Evolutionary conservation across 2,888 invertebrate species (phyloP).

Genomic region (Trissoscelio sp.): DNA sequence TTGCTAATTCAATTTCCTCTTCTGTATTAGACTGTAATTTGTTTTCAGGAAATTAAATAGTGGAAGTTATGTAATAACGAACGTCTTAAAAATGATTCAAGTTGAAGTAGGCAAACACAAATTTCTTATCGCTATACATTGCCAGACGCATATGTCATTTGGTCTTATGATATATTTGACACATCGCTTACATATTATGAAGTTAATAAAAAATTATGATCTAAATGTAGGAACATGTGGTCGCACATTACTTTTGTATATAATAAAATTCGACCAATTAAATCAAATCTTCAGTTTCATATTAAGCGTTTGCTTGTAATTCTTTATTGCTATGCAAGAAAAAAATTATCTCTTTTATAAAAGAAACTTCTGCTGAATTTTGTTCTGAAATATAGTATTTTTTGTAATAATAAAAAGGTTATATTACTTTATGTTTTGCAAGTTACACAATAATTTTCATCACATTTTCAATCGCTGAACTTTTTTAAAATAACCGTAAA

Average conservation of each 20-base stretch:
- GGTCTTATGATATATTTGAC: constrained; percentile 53
- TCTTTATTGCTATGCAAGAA: constrained; percentile 1
- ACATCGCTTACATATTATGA: constrained; percentile 44
- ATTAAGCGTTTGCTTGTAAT: constrained; percentile 21
- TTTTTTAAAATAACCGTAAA: too few relatives aligned
- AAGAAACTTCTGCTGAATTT: too few relatives aligned
- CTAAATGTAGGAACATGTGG: constrained; percentile 50
- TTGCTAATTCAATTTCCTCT: too few relatives aligned
- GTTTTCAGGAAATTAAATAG: too few relatives aligned
- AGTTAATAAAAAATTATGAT: constrained; percentile 49
- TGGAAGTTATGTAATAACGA: background rate
- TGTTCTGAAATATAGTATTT: too few relatives aligned
- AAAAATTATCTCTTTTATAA: too few relatives aligned
- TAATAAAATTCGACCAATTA: constrained; percentile 21
- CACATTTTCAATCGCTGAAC: too few relatives aligned
- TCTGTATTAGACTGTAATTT: too few relatives aligned
- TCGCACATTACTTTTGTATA: too few relatives aligned
- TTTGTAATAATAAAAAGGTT: too few relatives aligned
- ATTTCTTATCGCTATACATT: constrained; percentile 40
- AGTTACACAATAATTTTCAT: too few relatives aligned
- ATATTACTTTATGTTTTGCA: too few relatives aligned
- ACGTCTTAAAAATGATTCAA: background rate
- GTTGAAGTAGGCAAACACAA: background rate
- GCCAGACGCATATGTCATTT: constrained; percentile 47
- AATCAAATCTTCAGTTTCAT: constrained; percentile 6